These are phyloP conservation scores for Leptinotarsa juncta DNA, from an alignment of 2,888 invertebrate species.

Conservation along the genomic window DNA sequence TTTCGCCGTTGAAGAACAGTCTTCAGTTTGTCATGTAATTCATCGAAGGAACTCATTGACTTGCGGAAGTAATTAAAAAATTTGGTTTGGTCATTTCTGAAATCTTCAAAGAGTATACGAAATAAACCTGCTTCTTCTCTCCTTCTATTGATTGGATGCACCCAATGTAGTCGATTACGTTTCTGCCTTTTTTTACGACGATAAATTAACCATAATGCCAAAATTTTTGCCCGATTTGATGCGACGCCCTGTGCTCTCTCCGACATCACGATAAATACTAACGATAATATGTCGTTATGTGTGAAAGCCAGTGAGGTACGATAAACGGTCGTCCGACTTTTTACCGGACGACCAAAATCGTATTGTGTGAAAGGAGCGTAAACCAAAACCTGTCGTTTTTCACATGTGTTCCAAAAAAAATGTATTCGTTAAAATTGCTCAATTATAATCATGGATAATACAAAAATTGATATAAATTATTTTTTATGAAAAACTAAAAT, in stretches of 20 bases:
- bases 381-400: background rate
- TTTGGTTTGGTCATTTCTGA: slow-evolving; percentile 11
- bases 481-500: no score
- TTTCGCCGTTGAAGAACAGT: no score
- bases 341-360: slow-evolving; percentile 26
- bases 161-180: slow-evolving; percentile 22
- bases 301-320: background rate
- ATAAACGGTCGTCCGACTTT: slow-evolving; percentile 24
- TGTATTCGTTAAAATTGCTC: no score
- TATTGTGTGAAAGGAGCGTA: slow-evolving; percentile 20
- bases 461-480: no score
- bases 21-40: no score
- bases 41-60: slow-evolving; percentile 20
- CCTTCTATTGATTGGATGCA: slow-evolving; percentile 25
- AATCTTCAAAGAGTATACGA: slow-evolving; percentile 26
- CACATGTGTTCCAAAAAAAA: no score
- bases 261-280: no score
- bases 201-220: slow-evolving; percentile 22
- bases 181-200: slow-evolving; percentile 20
- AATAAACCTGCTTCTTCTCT: slow-evolving; percentile 26
- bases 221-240: slow-evolving; percentile 20
- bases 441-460: no score
- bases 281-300: no score
- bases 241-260: no score
- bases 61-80: slow-evolving; percentile 17